Conservation (phyloP, 2,888 invertebrate species). For the Ypsolopha sequella region DNA sequence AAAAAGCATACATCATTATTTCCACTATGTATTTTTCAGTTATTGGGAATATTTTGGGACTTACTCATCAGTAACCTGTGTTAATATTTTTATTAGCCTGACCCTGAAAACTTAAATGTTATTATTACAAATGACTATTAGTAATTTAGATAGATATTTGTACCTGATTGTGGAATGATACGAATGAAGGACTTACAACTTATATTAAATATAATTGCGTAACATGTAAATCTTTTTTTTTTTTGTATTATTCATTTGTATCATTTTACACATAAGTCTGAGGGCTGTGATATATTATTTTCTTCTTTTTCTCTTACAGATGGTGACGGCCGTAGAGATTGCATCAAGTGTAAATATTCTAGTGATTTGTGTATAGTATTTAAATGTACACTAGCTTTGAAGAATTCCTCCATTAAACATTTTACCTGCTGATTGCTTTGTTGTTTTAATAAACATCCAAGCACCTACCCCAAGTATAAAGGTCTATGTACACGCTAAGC, state of each 20-base stretch:
- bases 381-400: constrained; percentile 36
- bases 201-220: not conserved
- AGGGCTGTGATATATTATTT: constrained; percentile 50
- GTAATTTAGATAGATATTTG: too few species aligned
- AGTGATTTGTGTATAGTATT: constrained; percentile 46
- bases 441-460: not conserved
- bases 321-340: constrained; percentile 28
- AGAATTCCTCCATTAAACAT: constrained; percentile 48
- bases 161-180: too few species aligned
- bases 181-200: too few species aligned
- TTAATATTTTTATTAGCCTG: too few species aligned
- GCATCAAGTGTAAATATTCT: constrained; percentile 53
- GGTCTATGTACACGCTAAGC: too few species aligned
- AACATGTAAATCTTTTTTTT: not conserved
- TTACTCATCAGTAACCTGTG: too few species aligned
- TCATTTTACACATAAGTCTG: constrained; percentile 17
- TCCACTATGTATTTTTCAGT: too few species aligned
- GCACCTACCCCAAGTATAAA: too few species aligned
- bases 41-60: too few species aligned
- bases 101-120: too few species aligned
- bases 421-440: constrained; percentile 12
- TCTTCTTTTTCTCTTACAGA: constrained; percentile 54
- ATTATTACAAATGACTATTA: too few species aligned
- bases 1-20: too few species aligned
- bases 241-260: constrained; percentile 26